Conservation (phyloP, 1,140 invertebrate species). For the Bombus terrestris region DNA sequence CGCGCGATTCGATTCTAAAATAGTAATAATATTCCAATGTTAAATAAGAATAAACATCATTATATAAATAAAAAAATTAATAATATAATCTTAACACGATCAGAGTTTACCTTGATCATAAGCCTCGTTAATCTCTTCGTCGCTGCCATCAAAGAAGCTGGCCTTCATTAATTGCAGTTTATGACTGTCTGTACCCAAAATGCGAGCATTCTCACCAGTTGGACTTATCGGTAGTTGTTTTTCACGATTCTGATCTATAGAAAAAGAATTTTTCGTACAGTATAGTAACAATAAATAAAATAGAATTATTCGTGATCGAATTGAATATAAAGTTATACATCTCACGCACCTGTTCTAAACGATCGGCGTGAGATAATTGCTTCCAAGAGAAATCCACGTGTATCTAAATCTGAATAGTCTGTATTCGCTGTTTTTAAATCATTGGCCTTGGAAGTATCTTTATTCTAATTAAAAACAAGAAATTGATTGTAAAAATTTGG, state of each 20-base stretch:
- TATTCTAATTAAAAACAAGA: background rate
- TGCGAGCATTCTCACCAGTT: slow-evolving; percentile 84
- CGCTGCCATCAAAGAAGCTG: slow-evolving; percentile 86
- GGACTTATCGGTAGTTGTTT: slow-evolving; percentile 80
- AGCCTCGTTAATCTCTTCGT: slow-evolving; percentile 60
- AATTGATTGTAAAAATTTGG: background rate
- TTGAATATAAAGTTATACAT: background rate
- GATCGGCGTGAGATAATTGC: background rate
- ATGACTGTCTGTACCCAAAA: slow-evolving; percentile 85
- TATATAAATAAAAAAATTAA: background rate
- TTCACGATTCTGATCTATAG: slow-evolving; percentile 46
- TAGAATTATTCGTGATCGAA: background rate
- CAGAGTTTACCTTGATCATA: slow-evolving; percentile 13
- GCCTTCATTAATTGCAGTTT: slow-evolving; percentile 94
- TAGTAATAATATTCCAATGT: background rate
- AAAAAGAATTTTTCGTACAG: background rate
- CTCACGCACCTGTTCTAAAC: background rate
- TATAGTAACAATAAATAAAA: background rate
- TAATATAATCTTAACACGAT: background rate
- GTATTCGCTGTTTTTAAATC: slow-evolving; percentile 11
- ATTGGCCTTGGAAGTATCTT: background rate
- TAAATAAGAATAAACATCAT: background rate
- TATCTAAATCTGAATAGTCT: background rate
- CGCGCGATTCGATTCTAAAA: slow-evolving; percentile 20
- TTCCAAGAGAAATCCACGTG: background rate